Percentiles rank a stretch among this genome's conserved stretches.
Conservation (phyloP, 2,888 invertebrate genomes). For the Chirona hameri region DNA sequence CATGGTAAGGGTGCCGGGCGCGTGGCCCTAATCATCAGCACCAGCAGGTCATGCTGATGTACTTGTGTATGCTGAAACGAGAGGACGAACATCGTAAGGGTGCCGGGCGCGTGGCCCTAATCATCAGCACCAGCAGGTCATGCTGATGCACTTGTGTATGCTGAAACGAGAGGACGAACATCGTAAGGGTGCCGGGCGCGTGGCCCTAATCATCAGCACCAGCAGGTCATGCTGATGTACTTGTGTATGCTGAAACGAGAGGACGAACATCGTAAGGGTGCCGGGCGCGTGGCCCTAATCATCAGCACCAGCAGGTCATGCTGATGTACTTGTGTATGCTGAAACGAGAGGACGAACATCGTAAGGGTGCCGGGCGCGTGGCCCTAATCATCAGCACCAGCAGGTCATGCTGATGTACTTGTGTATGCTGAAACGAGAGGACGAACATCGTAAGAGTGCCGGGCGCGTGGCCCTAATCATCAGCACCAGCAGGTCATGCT, state of each 20-base stretch:
- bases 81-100: no score
- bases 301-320: slow-evolving; percentile 43
- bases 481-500: slow-evolving; percentile 45
- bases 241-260: slow-evolving; percentile 44
- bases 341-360: not conserved
- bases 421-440: slow-evolving; percentile 42
- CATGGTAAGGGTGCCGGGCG: no score
- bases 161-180: not conserved
- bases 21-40: no score
- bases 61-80: slow-evolving; percentile 45
- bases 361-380: no score
- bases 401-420: slow-evolving; percentile 50
- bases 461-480: no score
- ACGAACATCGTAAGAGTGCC: no score
- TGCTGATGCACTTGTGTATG: slow-evolving; percentile 49
- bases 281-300: no score
- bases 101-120: no score
- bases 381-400: no score
- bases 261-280: no score
- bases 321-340: slow-evolving; percentile 49
- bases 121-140: slow-evolving; percentile 42
- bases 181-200: no score
- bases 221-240: slow-evolving; percentile 48
- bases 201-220: no score
- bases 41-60: slow-evolving; percentile 47